These are phyloP conservation scores for Lapara coniferarum DNA, from an alignment of 2,888 invertebrate genomes.

Conservation along the genomic window DNA sequence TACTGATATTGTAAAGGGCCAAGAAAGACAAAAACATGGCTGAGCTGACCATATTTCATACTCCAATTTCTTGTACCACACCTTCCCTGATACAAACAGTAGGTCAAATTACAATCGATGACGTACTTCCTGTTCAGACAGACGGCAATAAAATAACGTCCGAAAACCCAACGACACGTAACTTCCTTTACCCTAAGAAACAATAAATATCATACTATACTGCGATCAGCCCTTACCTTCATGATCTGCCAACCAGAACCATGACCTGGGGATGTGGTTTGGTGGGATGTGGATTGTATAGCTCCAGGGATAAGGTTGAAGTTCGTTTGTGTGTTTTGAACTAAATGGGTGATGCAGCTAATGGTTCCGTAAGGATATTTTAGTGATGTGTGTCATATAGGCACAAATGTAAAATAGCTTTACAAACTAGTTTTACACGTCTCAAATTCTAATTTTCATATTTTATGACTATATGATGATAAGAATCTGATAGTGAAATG, in stretches of 20 bases:
- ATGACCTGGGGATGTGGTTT: constrained; percentile 26
- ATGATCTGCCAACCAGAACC: constrained; percentile 49
- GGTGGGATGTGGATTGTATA: not conserved
- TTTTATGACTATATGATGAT: no score
- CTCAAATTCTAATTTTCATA: no score
- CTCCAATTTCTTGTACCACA: not conserved
- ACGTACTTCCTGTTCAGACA: constrained; percentile 41
- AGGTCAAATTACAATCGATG: constrained; percentile 25
- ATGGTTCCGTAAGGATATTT: constrained; percentile 12
- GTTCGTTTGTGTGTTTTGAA: not conserved
- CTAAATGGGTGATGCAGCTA: not conserved
- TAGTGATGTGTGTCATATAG: not conserved
- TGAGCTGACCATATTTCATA: not conserved
- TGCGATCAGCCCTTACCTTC: constrained; percentile 50
- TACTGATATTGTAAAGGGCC: no score
- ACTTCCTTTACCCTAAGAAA: constrained; percentile 65
- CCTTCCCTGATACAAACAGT: not conserved
- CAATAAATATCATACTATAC: constrained; percentile 61
- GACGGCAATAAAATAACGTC: constrained; percentile 64
- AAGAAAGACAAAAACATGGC: no score
- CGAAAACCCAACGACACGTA: constrained; percentile 69
- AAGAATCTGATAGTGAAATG: no score
- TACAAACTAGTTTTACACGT: no score
- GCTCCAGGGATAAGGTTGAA: not conserved
- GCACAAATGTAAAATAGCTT: no score